Conservation (phyloP, 2,797 vertebrate species). For the Iguana delicatissima region DNA sequence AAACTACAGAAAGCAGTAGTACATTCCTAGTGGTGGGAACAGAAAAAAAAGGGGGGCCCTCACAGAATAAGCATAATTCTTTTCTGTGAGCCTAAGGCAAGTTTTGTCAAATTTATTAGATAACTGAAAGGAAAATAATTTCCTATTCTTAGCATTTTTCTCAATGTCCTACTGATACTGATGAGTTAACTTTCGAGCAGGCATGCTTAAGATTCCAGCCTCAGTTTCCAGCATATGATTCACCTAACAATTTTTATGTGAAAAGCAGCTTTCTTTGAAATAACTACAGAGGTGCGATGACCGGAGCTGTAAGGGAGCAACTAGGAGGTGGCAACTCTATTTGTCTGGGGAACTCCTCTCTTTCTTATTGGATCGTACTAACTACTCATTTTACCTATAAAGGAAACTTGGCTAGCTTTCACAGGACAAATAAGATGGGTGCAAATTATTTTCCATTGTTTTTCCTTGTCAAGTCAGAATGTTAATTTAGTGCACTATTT, state of each 20-base stretch:
- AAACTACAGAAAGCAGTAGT: neutral
- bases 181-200: neutral
- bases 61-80: neutral
- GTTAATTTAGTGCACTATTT: constrained; percentile 49
- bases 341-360: neutral
- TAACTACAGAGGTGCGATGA: neutral
- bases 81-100: neutral
- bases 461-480: constrained; percentile 51
- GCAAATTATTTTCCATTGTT: constrained; percentile 45
- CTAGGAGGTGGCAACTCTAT: neutral
- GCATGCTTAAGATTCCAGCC: neutral
- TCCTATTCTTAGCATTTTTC: neutral
- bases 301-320: neutral
- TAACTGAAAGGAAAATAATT: neutral
- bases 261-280: neutral
- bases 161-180: neutral
- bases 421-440: constrained; percentile 27
- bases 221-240: neutral
- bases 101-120: neutral
- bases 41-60: neutral
- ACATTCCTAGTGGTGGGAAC: neutral
- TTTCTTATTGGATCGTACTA: neutral
- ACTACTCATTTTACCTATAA: neutral
- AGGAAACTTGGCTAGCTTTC: neutral
- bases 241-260: neutral